Percentiles rank a stretch among this genome's conserved stretches.
phyloP scores from a whole-genome alignment of 1,140 invertebrate species.

The Orchesella cincta region DNA sequence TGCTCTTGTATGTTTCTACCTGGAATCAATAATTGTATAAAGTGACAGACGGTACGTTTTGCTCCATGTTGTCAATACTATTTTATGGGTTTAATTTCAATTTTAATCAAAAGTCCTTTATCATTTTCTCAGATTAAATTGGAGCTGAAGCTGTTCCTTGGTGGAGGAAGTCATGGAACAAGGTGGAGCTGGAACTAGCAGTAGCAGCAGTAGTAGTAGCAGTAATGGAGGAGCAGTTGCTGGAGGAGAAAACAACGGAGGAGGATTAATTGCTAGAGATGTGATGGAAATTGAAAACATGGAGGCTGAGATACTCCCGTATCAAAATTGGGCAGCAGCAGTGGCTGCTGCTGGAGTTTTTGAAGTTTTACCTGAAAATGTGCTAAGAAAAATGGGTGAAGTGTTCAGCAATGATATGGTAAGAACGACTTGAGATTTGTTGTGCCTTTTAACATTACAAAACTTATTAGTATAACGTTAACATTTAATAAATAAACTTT shows the following conservation, averaged over 20 bases:
- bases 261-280: neutral
- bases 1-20: too few relatives aligned
- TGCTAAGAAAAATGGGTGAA: neutral
- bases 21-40: too few relatives aligned
- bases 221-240: neutral
- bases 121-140: too few relatives aligned
- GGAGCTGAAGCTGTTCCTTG: too few relatives aligned
- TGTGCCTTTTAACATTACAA: neutral
- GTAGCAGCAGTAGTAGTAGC: neutral
- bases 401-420: conserved; percentile 15
- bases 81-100: too few relatives aligned
- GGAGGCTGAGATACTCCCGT: neutral
- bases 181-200: neutral
- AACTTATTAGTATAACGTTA: neutral
- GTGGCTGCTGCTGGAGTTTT: neutral
- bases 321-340: neutral
- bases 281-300: neutral
- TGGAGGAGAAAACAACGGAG: neutral
- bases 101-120: too few relatives aligned
- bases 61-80: too few relatives aligned
- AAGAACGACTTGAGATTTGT: neutral
- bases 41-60: too few relatives aligned
- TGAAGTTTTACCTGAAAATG: conserved; percentile 4
- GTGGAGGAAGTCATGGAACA: too few relatives aligned
- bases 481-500: neutral